phyloP scores from a whole-genome alignment of 1,140 invertebrate genomes.

The Apis dorsata region DNA sequence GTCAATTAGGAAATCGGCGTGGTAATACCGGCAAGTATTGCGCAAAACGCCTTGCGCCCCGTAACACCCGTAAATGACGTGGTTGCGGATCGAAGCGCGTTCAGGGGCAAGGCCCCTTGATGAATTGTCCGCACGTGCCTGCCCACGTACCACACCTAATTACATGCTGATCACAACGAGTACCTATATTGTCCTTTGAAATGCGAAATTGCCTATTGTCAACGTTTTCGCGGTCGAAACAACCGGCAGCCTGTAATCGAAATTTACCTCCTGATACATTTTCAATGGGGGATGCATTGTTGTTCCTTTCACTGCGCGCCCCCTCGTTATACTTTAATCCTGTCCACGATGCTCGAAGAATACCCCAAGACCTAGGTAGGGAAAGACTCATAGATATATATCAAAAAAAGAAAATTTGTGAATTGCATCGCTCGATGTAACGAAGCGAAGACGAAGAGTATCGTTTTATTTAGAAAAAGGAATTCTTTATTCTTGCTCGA shows the following conservation, averaged over 20 bases:
- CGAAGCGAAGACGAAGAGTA: background rate
- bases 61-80: conserved; percentile 76
- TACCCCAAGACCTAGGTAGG: background rate
- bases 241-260: conserved; percentile 52
- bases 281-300: conserved; percentile 40
- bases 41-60: conserved; percentile 70
- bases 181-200: conserved; percentile 74
- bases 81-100: conserved; percentile 66
- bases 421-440: background rate
- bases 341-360: too few species aligned
- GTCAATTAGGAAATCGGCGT: conserved; percentile 69
- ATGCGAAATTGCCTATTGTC: conserved; percentile 75
- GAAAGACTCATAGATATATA: too few species aligned
- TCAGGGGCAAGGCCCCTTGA: conserved; percentile 74
- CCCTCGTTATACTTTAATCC: conserved; percentile 2
- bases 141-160: conserved; percentile 77
- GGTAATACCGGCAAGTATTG: conserved; percentile 68
- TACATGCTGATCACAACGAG: conserved; percentile 78
- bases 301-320: conserved; percentile 4
- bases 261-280: conserved; percentile 57
- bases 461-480: too few species aligned
- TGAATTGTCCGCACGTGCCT: conserved; percentile 80
- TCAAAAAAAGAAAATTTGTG: too few species aligned
- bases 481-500: too few species aligned
- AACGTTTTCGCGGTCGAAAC: conserved; percentile 73